These are phyloP conservation scores for Limonius californicus DNA, from an alignment of 1,140 invertebrate genomes.

Conservation along the genomic window DNA sequence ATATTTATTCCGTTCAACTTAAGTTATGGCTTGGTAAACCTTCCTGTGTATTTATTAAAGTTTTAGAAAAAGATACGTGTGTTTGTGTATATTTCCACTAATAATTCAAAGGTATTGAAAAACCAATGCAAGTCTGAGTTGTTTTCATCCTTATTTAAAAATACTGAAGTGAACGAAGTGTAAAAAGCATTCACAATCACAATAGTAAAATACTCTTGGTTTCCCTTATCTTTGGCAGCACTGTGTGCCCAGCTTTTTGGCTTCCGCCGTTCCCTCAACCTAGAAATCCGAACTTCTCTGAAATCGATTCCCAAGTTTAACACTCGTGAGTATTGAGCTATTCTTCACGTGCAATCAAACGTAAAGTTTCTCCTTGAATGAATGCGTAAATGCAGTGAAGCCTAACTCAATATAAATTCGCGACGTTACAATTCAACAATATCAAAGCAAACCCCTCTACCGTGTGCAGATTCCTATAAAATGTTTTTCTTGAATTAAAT, in stretches of 20 bases:
- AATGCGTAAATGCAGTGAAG: conserved; percentile 28
- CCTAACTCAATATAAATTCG: conserved; percentile 22
- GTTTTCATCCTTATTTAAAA: not conserved
- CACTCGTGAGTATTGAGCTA: conserved; percentile 40
- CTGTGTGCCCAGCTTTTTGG: conserved; percentile 18
- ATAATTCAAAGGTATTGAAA: no score
- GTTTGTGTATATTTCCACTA: no score
- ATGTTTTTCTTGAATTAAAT: no score
- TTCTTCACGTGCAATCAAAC: conserved; percentile 44
- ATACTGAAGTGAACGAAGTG: not conserved
- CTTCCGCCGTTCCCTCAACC: conserved; percentile 17
- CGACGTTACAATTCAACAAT: not conserved
- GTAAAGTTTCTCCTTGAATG: conserved; percentile 42
- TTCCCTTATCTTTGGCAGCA: conserved; percentile 3
- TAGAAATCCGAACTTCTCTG: conserved; percentile 27
- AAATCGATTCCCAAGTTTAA: conserved; percentile 38
- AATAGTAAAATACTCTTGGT: conserved; percentile 2
- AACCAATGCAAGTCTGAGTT: no score
- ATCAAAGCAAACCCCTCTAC: no score
- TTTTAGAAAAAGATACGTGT: no score
- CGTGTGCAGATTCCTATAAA: no score
- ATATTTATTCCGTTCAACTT: no score
- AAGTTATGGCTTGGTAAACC: no score
- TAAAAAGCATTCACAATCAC: conserved; percentile 1
- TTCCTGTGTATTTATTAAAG: no score